Evolutionary conservation across 2,797 vertebrate genomes (phyloP), one percentile per base, ranked within the genome.

Genomic region (Lophius americanus): DNA sequence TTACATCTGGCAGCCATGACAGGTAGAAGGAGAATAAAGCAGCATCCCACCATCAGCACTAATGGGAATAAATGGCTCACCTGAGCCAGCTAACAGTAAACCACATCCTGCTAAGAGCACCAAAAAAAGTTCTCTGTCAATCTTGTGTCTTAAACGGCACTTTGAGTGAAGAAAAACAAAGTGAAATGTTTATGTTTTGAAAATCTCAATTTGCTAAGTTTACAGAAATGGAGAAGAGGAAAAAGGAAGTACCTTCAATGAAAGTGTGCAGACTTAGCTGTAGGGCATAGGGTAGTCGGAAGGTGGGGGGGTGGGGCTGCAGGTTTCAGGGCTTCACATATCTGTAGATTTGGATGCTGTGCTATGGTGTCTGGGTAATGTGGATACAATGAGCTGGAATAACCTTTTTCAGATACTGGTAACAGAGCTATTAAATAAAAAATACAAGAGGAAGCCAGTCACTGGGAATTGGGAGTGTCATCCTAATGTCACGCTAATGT

Each of bases 11-110:
- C 82, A 84, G 71, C 68, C 72, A 44, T 85, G 91, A 85, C 85
- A 88, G 81, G 76, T 76, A 67, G 78, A 83, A 85, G 73, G 87
- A 81, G 71, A 84, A 82, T 68, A 81, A 85, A 87, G 69, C 69
- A 61, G 50, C 74, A 73, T 67, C 85, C 54, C 75, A 84, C 64
- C 63, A 78, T 89, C 86, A 84, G 83, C 76, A 68, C 78, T 89
- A 89, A 91, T 90, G 72, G 79, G 85, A 90, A 91, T 90, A 89
- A 89, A 92, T 86, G 78, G 68, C 64, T 86, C 78, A 92, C 84
- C 89, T 89, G 86, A 87, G 78, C 80, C 78, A 80, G 77, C 68
- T 70, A 79, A 86, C 76, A 83, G 71, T 82, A 79, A 79, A 91
- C 86, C 84, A 82, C 88, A 89, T 90, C 85, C 83, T 82, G 79